Base-by-base conservation (phyloP, 2,888 invertebrate genomes). In the Carabus problematicus region DNA sequence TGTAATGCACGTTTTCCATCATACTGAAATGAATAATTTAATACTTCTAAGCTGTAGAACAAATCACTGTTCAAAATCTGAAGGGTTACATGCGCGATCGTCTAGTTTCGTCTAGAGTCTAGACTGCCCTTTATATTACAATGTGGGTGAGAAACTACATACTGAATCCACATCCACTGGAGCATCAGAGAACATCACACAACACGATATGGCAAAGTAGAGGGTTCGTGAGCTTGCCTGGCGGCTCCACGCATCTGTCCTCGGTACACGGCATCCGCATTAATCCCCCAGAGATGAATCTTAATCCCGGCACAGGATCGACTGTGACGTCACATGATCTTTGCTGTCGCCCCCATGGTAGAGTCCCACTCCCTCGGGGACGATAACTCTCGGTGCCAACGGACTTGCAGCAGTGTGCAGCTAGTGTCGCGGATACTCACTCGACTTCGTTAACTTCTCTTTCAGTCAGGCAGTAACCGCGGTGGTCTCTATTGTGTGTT, bases 281-380 rank as follows among this genome's bases (percentile, higher is more conserved):
- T 78, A 77, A 78, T 79, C 79, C 79, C 79, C 70, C 54, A 68
- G 77, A 77, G 79, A 79, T 77, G 77, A 76, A 77, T 77, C 76
- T 75, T 77, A 77, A 79, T 79, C 79, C 77, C 76, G 11, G 1
- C 9, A 47, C 43, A 14, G 64, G 73, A 76, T 75, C 77, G 75
- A 75, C 76, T 76, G 74, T 79, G 80, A 80, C 79, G 79, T 80
- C 78, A 79, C 73, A 79, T 80, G 77, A 79, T 74, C 74, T 71
- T 29, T 29, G 29, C 72, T 70, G 70, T 71, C 71, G 71, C 68
- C 73, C 67, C 18, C 19, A 18, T 47, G 41, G 18, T 41, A 9
- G 40, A n/a, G 18, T 14, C 11, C 61, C 49, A 67, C 55, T 62
- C 11, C 52, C 70, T 70, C 49, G 60, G 55, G 56, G 19, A 58